Percentiles rank a stretch among this genome's conserved stretches.
These are phyloP conservation scores for Paelopatides confundens DNA, from an alignment of 53 echinoderm and acorn worm genomes.

Conservation along the genomic window DNA sequence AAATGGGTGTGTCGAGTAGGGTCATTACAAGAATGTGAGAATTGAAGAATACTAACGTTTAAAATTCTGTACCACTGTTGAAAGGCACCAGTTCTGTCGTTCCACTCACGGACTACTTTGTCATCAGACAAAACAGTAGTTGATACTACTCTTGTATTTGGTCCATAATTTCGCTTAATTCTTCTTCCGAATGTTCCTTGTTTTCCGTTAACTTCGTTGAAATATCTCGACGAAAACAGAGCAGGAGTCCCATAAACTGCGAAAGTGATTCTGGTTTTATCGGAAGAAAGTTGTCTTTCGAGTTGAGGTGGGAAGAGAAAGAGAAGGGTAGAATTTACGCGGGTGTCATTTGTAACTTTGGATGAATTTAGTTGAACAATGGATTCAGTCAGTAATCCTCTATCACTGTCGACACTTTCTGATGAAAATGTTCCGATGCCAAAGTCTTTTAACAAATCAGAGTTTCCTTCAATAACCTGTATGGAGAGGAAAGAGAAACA, in stretches of 20 bases:
- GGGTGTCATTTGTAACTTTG: background rate
- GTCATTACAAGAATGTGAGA: no score
- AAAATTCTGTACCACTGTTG: background rate
- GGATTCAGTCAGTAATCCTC: background rate
- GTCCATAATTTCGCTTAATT: background rate
- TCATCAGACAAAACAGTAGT: background rate
- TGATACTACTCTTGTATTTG: conserved; percentile 16
- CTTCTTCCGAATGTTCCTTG: background rate
- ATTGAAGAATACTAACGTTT: background rate
- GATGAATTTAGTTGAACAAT: conserved; percentile 4
- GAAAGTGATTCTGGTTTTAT: background rate
- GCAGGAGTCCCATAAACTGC: background rate
- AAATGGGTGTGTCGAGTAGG: background rate
- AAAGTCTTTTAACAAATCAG: background rate
- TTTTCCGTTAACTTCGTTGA: background rate
- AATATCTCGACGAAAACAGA: conserved; percentile 15
- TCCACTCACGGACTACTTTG: background rate
- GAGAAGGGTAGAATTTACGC: background rate
- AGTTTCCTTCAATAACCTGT: background rate
- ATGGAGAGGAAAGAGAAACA: background rate
- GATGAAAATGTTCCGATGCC: conserved; percentile 1
- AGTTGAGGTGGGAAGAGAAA: background rate
- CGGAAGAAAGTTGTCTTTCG: background rate
- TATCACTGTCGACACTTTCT: background rate
- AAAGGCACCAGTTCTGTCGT: background rate